Evolutionary conservation across 1,140 invertebrate species (phyloP).

Genomic region (Polypedilum pembai): DNA sequence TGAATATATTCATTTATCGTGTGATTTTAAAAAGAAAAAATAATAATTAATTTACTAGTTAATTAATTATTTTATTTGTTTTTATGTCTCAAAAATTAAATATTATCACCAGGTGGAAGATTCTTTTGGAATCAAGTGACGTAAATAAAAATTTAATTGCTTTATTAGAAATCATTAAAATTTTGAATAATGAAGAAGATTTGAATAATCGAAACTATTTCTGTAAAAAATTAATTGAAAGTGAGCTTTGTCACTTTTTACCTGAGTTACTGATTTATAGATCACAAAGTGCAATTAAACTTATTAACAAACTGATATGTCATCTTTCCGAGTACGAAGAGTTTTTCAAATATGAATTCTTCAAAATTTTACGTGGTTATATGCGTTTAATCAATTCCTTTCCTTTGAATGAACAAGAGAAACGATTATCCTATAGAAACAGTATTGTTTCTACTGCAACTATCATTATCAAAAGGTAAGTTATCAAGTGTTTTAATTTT

Average conservation of each 20-base stretch:
- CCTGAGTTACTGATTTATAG: not conserved
- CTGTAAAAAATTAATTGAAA: not conserved
- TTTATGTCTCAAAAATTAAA: too few relatives aligned
- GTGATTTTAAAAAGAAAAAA: too few relatives aligned
- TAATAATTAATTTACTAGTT: too few relatives aligned
- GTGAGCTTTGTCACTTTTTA: not conserved
- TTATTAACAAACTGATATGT: not conserved
- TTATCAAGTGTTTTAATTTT: not conserved
- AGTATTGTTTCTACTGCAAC: not conserved
- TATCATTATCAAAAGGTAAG: not conserved
- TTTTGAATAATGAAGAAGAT: not conserved
- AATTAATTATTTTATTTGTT: too few relatives aligned
- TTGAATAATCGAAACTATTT: too few relatives aligned
- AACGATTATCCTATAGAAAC: not conserved
- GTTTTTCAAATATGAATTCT: slow-evolving; percentile 12
- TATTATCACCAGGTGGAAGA: too few relatives aligned
- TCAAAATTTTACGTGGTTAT: not conserved
- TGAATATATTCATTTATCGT: too few relatives aligned
- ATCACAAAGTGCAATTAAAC: not conserved
- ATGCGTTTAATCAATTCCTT: not conserved
- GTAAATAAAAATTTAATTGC: not conserved
- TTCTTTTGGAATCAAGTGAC: too few relatives aligned
- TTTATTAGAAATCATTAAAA: not conserved
- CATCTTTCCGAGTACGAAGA: not conserved
- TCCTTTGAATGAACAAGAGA: not conserved